Conservation (phyloP, 2,797 vertebrate genomes). For the Pagetopsis macropterus region DNA sequence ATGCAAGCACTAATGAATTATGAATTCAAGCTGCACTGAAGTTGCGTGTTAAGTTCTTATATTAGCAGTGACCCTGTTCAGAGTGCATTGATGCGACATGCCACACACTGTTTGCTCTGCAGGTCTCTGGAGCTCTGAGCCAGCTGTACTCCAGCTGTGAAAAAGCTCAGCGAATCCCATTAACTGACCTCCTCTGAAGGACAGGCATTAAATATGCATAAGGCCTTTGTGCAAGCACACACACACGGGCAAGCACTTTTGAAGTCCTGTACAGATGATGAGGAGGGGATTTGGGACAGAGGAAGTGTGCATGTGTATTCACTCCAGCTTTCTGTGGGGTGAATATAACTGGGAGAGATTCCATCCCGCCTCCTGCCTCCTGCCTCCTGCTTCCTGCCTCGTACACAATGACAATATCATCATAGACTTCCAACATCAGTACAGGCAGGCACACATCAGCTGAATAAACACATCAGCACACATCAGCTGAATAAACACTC, state of each 20-base stretch:
- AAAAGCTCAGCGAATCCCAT: slow-evolving; percentile 34
- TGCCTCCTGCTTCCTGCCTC: slow-evolving; percentile 13
- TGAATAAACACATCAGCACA: slow-evolving; percentile 21
- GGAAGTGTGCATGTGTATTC: slow-evolving; percentile 1
- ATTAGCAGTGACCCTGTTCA: neutral
- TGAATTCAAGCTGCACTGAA: neutral
- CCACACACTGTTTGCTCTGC: slow-evolving; percentile 18
- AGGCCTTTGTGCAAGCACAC: slow-evolving; percentile 40
- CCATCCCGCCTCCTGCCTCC: slow-evolving; percentile 5
- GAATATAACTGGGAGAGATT: slow-evolving; percentile 2
- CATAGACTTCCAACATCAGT: slow-evolving; percentile 16
- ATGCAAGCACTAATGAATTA: neutral
- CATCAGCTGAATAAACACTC: slow-evolving; percentile 19
- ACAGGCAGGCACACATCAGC: neutral
- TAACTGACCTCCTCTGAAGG: slow-evolving; percentile 49
- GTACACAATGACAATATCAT: slow-evolving; percentile 16
- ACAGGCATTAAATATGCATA: slow-evolving; percentile 74
- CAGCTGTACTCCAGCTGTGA: slow-evolving; percentile 24
- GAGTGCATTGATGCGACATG: slow-evolving; percentile 18
- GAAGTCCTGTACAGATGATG: slow-evolving; percentile 14
- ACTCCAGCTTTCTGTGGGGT: neutral
- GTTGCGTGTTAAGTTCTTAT: neutral
- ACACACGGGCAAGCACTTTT: slow-evolving; percentile 15
- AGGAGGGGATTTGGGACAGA: slow-evolving; percentile 11
- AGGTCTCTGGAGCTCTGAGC: slow-evolving; percentile 23